Percentiles rank a stretch among this genome's conserved stretches.
phyloP scores from a whole-genome alignment of 1,140 invertebrate genomes.

The Diachasmimorpha longicaudata region DNA sequence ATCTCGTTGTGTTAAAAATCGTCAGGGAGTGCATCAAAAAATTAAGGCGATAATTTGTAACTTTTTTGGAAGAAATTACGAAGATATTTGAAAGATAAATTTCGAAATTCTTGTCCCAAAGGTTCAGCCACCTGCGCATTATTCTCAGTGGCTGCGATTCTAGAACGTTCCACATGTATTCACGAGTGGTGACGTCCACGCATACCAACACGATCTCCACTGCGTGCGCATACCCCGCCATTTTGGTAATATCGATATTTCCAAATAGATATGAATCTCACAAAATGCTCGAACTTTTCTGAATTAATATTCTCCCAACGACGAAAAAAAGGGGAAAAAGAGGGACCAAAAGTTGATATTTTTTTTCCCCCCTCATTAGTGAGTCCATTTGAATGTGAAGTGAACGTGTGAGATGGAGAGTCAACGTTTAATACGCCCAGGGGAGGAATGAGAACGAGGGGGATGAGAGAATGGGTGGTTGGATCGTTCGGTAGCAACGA shows the following conservation, averaged over 20 bases:
- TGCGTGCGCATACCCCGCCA: not conserved
- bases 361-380: not conserved
- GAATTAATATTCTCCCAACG: not conserved
- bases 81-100: too few relatives aligned
- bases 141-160: too few relatives aligned
- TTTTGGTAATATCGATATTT: not conserved
- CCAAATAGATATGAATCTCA: not conserved
- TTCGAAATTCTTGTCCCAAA: too few relatives aligned
- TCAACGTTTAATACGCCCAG: not conserved
- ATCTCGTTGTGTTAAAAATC: too few relatives aligned
- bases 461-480: slow-evolving; percentile 45
- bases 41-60: too few relatives aligned
- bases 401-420: not conserved
- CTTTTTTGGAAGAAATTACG: too few relatives aligned
- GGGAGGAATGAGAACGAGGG: slow-evolving; percentile 13
- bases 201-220: too few relatives aligned
- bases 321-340: not conserved
- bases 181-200: too few relatives aligned
- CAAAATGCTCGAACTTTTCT: not conserved
- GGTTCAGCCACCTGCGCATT: too few relatives aligned
- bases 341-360: too few relatives aligned
- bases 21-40: too few relatives aligned
- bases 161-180: too few relatives aligned
- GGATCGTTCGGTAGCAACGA: slow-evolving; percentile 64
- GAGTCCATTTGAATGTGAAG: not conserved